phyloP scores from a whole-genome alignment of 2,888 invertebrate species.

The Abscondita cerata region DNA sequence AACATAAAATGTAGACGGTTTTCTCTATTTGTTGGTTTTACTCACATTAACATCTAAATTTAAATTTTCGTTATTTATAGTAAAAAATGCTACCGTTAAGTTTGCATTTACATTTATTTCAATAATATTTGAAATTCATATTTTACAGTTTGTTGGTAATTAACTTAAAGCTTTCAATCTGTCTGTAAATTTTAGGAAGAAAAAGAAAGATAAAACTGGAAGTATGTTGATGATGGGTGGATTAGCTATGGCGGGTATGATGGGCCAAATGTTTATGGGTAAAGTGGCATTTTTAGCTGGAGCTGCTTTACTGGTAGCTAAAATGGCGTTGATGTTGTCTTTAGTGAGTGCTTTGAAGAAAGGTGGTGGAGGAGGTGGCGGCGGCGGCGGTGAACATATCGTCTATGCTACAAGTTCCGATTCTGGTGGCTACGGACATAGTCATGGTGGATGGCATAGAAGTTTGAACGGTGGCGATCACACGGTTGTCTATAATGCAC shows the following conservation, averaged over 20 bases:
- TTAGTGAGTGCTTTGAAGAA: conserved; percentile 71
- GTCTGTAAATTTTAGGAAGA: conserved; percentile 29
- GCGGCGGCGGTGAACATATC: conserved; percentile 60
- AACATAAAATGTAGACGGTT: no score
- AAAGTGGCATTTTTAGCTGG: conserved; percentile 73
- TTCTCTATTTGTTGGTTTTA: no score
- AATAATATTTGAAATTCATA: no score
- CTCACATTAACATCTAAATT: no score
- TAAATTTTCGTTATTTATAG: no score
- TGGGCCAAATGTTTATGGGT: conserved; percentile 71
- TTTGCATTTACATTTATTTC: no score
- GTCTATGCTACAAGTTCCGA: conserved; percentile 60
- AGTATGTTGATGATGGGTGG: conserved; percentile 67
- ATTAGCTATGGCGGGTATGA: conserved; percentile 67
- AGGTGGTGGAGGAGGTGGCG: conserved; percentile 61
- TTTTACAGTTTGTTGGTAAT: no score
- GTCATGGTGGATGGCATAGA: conserved; percentile 48
- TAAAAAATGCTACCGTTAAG: no score
- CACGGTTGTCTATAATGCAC: conserved; percentile 13
- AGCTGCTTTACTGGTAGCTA: conserved; percentile 70
- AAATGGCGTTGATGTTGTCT: conserved; percentile 68
- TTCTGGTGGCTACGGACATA: conserved; percentile 53
- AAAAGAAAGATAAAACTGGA: conserved; percentile 50
- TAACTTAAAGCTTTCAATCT: background rate
- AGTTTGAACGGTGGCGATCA: conserved; percentile 32